Evolutionary conservation across 2,113 vertebrate species (phyloP).

Genomic region (Gasterosteus aculeatus): DNA sequence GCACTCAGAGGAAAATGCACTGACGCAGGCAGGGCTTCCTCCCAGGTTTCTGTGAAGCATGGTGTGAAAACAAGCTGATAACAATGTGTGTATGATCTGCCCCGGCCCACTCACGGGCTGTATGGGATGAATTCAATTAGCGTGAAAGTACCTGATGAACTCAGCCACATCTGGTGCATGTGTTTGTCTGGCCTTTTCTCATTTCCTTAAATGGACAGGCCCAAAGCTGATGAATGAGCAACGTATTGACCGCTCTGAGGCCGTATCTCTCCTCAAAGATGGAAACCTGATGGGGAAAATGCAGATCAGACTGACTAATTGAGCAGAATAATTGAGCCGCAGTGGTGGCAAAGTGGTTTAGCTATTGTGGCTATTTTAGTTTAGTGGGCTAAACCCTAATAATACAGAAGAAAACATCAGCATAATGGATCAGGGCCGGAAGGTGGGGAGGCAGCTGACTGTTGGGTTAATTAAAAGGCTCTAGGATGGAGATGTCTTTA

Average conservation of each 20-base stretch:
- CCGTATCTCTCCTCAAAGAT: conserved; percentile 89
- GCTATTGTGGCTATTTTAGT: conserved; percentile 83
- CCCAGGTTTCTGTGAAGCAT: conserved; percentile 53
- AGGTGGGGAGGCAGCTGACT: conserved; percentile 63
- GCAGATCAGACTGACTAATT: conserved; percentile 86
- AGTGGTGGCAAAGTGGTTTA: conserved; percentile 73
- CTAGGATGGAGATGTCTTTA: conserved; percentile 63
- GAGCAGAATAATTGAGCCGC: conserved; percentile 82
- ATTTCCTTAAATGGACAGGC: conserved; percentile 90
- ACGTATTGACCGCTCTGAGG: conserved; percentile 85
- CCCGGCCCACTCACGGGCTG: conserved; percentile 79
- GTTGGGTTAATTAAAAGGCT: conserved; percentile 76
- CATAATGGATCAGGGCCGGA: conserved; percentile 73
- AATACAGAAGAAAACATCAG: conserved; percentile 81
- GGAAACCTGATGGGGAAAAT: conserved; percentile 88
- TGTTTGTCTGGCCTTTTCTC: conserved; percentile 91
- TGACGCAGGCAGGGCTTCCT: conserved; percentile 28
- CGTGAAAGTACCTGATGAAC: conserved; percentile 84
- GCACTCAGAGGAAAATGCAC: conserved; percentile 26
- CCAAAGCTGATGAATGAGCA: conserved; percentile 85
- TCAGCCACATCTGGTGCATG: conserved; percentile 85
- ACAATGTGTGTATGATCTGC: conserved; percentile 81
- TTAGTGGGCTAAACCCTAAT: conserved; percentile 77
- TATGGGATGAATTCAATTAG: conserved; percentile 87
- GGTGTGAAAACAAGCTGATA: conserved; percentile 84